Percentiles rank a stretch among this genome's conserved stretches.
Evolutionary conservation across 2,797 vertebrate species (phyloP).

Genomic region (Limnodromus scolopaceus): DNA sequence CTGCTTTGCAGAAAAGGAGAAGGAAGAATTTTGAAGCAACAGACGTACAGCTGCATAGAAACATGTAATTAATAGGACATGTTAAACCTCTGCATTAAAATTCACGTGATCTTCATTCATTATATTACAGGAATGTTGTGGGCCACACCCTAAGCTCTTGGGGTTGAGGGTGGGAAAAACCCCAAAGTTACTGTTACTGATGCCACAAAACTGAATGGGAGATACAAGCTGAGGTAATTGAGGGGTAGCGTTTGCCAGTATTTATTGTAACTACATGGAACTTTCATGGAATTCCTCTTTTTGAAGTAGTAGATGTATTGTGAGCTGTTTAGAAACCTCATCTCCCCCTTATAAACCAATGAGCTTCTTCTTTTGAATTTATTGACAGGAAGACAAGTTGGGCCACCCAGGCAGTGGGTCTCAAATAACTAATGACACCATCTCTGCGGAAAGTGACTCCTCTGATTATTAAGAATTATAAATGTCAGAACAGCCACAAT

Average conservation of each 20-base stretch:
- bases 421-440: not conserved
- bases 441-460: slow-evolving; percentile 7
- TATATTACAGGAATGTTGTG: slow-evolving; percentile 2
- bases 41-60: not conserved
- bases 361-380: not conserved
- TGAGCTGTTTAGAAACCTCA: not conserved
- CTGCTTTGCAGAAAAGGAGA: not conserved
- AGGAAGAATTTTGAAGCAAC: not conserved
- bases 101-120: not conserved
- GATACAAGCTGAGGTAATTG: not conserved
- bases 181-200: not conserved
- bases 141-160: slow-evolving; percentile 8
- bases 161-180: not conserved
- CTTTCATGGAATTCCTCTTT: not conserved
- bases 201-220: not conserved
- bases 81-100: not conserved
- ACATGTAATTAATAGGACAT: not conserved
- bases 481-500: slow-evolving; percentile 9
- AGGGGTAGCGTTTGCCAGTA: not conserved
- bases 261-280: not conserved
- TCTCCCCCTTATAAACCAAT: not conserved
- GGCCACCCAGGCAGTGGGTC: not conserved
- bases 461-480: slow-evolving; percentile 33
- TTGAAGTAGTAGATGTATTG: not conserved
- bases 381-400: not conserved